Evolutionary conservation across 2,888 invertebrate species (phyloP).

Genomic region (Spialia ferax): DNA sequence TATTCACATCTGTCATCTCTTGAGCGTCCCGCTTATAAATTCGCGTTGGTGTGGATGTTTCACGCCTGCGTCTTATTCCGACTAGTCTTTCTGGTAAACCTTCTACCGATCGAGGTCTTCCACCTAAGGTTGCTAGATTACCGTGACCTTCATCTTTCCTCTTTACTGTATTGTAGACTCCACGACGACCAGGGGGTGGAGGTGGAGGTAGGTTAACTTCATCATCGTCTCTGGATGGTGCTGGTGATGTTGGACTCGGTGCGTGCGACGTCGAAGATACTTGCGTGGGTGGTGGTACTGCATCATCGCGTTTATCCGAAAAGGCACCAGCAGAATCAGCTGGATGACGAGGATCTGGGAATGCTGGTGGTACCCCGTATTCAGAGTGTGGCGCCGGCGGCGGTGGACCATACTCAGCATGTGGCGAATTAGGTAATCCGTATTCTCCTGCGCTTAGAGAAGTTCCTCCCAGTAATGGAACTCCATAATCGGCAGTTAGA

Average conservation of each 20-base stretch:
- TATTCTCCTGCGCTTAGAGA: slow-evolving; percentile 88
- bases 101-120: slow-evolving; percentile 95
- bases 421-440: slow-evolving; percentile 83
- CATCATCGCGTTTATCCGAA: slow-evolving; percentile 93
- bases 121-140: slow-evolving; percentile 93
- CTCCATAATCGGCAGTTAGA: slow-evolving; percentile 89
- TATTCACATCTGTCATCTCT: slow-evolving; percentile 97
- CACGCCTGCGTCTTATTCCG: slow-evolving; percentile 89
- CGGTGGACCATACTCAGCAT: slow-evolving; percentile 91
- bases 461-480: slow-evolving; percentile 88
- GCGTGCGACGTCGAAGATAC: slow-evolving; percentile 91
- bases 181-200: slow-evolving; percentile 93
- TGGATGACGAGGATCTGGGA: slow-evolving; percentile 95
- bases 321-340: slow-evolving; percentile 94
- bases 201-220: slow-evolving; percentile 94
- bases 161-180: slow-evolving; percentile 94
- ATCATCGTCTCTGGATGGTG: slow-evolving; percentile 83
- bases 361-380: slow-evolving; percentile 92
- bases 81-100: slow-evolving; percentile 92
- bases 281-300: slow-evolving; percentile 93
- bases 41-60: slow-evolving; percentile 89
- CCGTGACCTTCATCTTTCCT: slow-evolving; percentile 93
- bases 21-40: slow-evolving; percentile 95
- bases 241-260: slow-evolving; percentile 83
- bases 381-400: slow-evolving; percentile 88